These are phyloP conservation scores for Pelusios castaneus DNA, from an alignment of 2,113 vertebrate species.

Conservation along the genomic window DNA sequence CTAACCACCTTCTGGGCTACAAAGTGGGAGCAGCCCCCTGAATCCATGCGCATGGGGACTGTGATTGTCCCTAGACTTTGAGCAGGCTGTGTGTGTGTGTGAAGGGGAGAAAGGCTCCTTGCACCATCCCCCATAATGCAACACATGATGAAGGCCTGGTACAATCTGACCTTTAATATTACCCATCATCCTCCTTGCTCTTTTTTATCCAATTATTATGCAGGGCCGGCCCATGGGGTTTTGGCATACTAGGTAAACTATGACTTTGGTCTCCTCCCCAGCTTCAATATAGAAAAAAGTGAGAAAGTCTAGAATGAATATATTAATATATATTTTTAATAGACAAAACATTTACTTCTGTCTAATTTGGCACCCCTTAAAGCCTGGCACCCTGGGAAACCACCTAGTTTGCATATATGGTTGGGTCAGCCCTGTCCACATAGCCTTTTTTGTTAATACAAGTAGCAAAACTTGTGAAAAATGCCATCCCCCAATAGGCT, in stretches of 20 bases:
- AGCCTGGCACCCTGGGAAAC: no score
- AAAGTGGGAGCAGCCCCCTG: not conserved
- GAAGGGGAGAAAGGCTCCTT: not conserved
- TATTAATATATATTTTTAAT: no score
- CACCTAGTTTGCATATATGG: no score
- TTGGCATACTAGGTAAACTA: no score
- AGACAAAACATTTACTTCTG: no score
- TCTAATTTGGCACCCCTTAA: no score
- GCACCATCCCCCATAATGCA: not conserved
- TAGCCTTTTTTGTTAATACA: not conserved
- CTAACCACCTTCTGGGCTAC: not conserved
- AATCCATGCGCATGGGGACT: not conserved
- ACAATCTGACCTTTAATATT: not conserved
- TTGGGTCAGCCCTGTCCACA: not conserved
- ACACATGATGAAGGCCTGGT: not conserved
- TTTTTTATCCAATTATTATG: not conserved
- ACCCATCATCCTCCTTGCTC: not conserved
- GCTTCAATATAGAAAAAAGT: no score
- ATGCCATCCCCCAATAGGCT: not conserved
- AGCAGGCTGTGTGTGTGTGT: not conserved
- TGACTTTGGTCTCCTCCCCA: no score
- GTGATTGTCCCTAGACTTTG: not conserved
- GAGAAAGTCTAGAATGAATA: no score
- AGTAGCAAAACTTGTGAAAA: slow-evolving; percentile 25
- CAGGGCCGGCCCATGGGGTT: no score